Evolutionary conservation across 2,888 invertebrate species (phyloP).

Genomic region (Drosophila monieri): DNA sequence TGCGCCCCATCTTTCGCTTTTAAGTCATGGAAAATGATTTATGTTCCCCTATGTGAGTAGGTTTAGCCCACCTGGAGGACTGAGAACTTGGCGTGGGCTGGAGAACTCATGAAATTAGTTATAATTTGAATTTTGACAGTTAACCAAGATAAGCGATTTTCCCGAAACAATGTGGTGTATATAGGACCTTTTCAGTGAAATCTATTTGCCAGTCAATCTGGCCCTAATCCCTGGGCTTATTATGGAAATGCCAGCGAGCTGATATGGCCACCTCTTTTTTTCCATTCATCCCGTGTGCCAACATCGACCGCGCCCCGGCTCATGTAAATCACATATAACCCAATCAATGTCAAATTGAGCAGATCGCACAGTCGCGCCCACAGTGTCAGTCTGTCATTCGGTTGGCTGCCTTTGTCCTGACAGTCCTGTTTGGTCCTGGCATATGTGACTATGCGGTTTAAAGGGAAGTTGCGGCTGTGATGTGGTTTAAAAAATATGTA

Average conservation of each 20-base stretch:
- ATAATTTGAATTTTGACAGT: conserved; percentile 37
- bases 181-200: conserved; percentile 17
- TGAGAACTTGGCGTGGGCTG: conserved; percentile 7
- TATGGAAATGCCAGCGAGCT: conserved; percentile 16
- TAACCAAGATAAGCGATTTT: conserved; percentile 17
- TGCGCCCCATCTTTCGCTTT: not conserved
- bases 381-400: not conserved
- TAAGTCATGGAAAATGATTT: conserved; percentile 30
- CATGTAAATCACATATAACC: conserved; percentile 62
- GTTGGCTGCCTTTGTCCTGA: conserved; percentile 9
- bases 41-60: conserved; percentile 22
- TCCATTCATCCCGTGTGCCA: not conserved
- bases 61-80: not conserved
- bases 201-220: conserved; percentile 23
- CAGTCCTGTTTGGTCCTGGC: conserved; percentile 7
- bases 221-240: conserved; percentile 8
- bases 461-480: not conserved
- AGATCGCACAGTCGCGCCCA: conserved; percentile 44
- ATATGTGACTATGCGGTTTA: conserved; percentile 11
- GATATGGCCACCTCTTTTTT: conserved; percentile 11
- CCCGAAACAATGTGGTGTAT: not conserved
- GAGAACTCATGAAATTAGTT: conserved; percentile 42
- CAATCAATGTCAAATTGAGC: conserved; percentile 71
- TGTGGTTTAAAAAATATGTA: not conserved
- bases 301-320: not conserved